Percentiles rank a stretch among this genome's conserved stretches.
These are phyloP conservation scores for Temnothorax unifasciatus DNA, from an alignment of 2,888 invertebrate genomes.

Conservation along the genomic window DNA sequence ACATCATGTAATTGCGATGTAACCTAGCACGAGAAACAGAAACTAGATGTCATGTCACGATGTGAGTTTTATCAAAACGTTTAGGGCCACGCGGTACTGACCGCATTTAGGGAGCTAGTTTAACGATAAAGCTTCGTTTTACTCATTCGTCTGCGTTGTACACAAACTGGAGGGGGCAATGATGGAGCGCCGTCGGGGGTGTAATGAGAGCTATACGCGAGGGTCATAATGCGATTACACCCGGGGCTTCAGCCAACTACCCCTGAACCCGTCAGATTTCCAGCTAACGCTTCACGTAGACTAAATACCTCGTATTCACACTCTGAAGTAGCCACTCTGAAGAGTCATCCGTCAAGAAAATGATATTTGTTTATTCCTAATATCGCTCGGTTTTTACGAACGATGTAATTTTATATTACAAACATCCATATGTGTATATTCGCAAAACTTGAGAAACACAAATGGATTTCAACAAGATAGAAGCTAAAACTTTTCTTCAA, in stretches of 20 bases:
- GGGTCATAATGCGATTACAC: conserved; percentile 85
- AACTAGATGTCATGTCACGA: conserved; percentile 2
- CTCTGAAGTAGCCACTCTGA: conserved; percentile 57
- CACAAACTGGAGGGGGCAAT: conserved; percentile 48
- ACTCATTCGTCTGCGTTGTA: conserved; percentile 50
- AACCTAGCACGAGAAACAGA: background rate
- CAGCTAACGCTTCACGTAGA: conserved; percentile 79
- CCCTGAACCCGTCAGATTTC: conserved; percentile 83
- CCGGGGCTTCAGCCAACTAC: conserved; percentile 85
- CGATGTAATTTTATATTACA: background rate
- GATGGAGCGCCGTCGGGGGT: conserved; percentile 74
- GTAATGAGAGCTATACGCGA: conserved; percentile 81
- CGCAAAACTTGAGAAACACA: background rate
- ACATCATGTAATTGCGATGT: conserved; percentile 14
- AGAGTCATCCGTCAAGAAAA: conserved; percentile 27
- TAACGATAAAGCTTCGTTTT: conserved; percentile 72
- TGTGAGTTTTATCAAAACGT: conserved; percentile 29
- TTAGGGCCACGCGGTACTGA: background rate
- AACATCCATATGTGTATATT: background rate
- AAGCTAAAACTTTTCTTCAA: background rate
- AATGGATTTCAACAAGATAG: background rate
- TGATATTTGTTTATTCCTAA: conserved; percentile 4
- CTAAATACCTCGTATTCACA: conserved; percentile 76
- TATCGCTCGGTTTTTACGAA: background rate
- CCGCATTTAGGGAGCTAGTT: conserved; percentile 35